Evolutionary conservation across 1,140 invertebrate species (phyloP), one percentile per base, ranked within the genome.

Genomic region (Drosophila gunungcola): DNA sequence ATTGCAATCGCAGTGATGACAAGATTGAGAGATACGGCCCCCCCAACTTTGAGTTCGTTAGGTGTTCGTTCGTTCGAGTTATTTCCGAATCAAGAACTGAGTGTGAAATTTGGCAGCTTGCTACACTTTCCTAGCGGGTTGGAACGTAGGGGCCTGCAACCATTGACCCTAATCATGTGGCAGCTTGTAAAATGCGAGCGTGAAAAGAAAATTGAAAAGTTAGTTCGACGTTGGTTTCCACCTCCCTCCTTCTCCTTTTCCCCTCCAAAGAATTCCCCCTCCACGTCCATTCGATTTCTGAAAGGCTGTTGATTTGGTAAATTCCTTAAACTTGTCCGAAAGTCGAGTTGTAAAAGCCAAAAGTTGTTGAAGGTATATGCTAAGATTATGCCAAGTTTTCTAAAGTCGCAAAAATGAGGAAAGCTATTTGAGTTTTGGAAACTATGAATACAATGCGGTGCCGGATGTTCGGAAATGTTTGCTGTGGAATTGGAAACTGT

Each of bases 31-130:
- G 21, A 42, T 51, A 54, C 16, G 9, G 29, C 16, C 16, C 12
- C 38, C 16, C 53, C 78, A 81, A 83, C 56, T 80, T 85, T 73
- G 16, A 36, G 7, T 85, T 73, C 67, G 77, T 85, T 80, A 85
- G 81, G 81, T 77, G 73, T 72, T 21, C 1, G 21, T 58, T 49
- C 32, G 48, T 60, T 69, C 34, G 43, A 45, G 63, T 43, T 65
- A 65, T 60, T 65, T 64, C 13, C 4, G 60, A 75, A 36, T 38
- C 80, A 73, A 64, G 73, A 80, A 64, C 75, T 78, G 57, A 72
- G 83, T 85, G 82, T 85, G 78, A 86, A 85, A 85, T 85, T 85
- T 86, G 82, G 74, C 82, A 86, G 82, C 82, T 85, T 74, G 78
- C 86, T 84, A 69, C 63, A 63, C 38, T 36, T 60, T 61, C 48